Evolutionary conservation across 2,888 invertebrate genomes (phyloP), one percentile per base, ranked within the genome.

Genomic region (Taphrorychus bicolor): DNA sequence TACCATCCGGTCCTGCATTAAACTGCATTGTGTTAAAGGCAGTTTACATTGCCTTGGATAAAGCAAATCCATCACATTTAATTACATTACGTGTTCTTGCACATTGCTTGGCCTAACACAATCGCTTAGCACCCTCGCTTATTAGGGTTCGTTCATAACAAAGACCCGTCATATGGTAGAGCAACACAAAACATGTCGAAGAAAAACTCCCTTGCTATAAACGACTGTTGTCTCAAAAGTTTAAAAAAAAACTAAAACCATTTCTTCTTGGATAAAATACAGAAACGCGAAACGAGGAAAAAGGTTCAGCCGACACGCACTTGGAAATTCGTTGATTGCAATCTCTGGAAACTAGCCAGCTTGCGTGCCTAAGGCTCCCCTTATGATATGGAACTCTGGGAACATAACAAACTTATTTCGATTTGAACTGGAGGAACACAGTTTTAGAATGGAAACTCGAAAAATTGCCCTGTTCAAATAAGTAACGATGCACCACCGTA

Each of bases 311-410:
- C 51, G 22, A 48, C 66, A 66, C 66, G 66, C 66, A 66, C 59
- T 49, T 60, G 48, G 60, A 60, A 66, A 66, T 66, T 59, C 53
- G 60, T 41, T 42, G 66, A 66, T 66, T 56, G 54, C 56, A 60
- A 66, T 66, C 60, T 54, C 41, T 66, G 66, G 66, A 66, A 66
- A 60, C 59, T 60, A 66, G 66, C 66, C 66, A 66, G 66, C 49
- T 66, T 18, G 66, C 66, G 66, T 66, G 66, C 49, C 57, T 66
- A 66, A 54, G 19, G 22, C 23, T 17, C 52, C 24, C 48, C 48
- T 48, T 42, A 45, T 60, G 66, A 66, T 66, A 66, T 56, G 54
- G 41, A 42, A 60, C 48, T 66, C 41, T 45, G 54, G n/a, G 54
- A 66, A 60, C 60, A 66, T 66, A 66, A 66, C 49, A 56, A 66